Base-by-base conservation (phyloP, 2,888 invertebrate genomes). In the Globia sparganii region DNA sequence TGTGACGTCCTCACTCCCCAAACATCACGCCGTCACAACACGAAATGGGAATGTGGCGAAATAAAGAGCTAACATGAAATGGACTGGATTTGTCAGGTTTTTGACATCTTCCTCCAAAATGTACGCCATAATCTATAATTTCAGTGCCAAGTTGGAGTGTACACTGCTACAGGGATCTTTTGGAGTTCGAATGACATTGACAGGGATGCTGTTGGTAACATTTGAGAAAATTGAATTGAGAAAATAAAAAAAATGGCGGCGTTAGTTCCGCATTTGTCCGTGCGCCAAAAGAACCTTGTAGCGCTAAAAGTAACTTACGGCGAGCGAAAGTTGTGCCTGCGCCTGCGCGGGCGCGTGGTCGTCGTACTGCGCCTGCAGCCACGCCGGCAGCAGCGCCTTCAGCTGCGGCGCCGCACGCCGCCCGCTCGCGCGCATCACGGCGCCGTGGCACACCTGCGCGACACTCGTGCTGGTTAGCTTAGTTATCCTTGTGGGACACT, bases 361-460 rank as follows among this genome's bases (percentile, higher is more conserved):
- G 93, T 99, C 99, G 95, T 98, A 98, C 91, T 98, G 98, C 72
- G 98, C 98, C 65, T 98, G 97, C 90, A 99, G 97, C 99, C 99
- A 99, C 6, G 98, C 97, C 2, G 99, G 98, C 91, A 98, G 97
- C 80, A 99, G 92, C 91, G 97, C 97, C 90, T 98, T 98, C 72
- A 99, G 96, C 92, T 97, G 97, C 2, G 98, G 98, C 0, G 99
- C 99, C 80, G 98, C 95, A 86, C 97, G 97, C 43, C 98, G 97
- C 64, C 98, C 98, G 78, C 98, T 97, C 91, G 94, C 87, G 5
- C 83, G 65, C 46, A 98, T 97, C 13, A 98, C 92, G 37, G 97
- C 95, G 46, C 97, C 97, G 91, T 99, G 98, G n/a, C 98, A 98
- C 76, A 97, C 91, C 94, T 98, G 97, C n/a, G n/a, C n/a, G n/a